Base-by-base conservation (phyloP, 2,797 vertebrate species). In the Enteromius anoplus region DNA sequence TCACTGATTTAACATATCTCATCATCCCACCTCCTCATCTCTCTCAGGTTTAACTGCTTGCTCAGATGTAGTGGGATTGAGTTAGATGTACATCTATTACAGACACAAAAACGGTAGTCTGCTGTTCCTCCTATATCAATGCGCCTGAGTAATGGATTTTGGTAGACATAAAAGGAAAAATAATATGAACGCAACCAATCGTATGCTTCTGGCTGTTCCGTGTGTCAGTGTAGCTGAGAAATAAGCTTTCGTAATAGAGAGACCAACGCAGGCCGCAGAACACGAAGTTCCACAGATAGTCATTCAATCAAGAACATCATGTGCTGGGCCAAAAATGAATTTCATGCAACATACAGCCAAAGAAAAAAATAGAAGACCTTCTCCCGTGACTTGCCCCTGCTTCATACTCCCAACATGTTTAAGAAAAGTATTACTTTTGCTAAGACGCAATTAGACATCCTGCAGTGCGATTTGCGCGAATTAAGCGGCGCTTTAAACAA, bases 61-160 rank as follows among this genome's bases (percentile, higher is more conserved):
- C 75, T 81, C 70, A 78, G 65, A 5, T 73, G 79, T 37, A 85
- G 42, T 5, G 51, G 66, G 68, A 87, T 85, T 40, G 79, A 83
- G 84, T 75, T 53, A n/a, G 60, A 73, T 69, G 75, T 76, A 82
- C 78, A 85, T 88, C 85, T 88, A 87, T 86, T 88, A 86, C 68
- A 53, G 69, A 64, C 51, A 76, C 84, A 82, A 84, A 85, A 78
- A 83, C 77, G 32, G 75, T 69, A 23, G 79, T 65, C 80, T 75
- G 68, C 66, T 55, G 64, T 78, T 88, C 81, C 85, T 77, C 75
- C 79, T 69, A 81, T 84, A 85, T 84, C 82, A 88, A 78, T 81
- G 60, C 49, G 83, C 68, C 80, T 34, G 77, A 87, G 85, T 86
- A 85, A 89, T 87, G 82, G 86, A 82, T 73, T 89, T 78, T 81